Conservation (phyloP, 2,888 invertebrate genomes). For the Notodonta dromedarius region DNA sequence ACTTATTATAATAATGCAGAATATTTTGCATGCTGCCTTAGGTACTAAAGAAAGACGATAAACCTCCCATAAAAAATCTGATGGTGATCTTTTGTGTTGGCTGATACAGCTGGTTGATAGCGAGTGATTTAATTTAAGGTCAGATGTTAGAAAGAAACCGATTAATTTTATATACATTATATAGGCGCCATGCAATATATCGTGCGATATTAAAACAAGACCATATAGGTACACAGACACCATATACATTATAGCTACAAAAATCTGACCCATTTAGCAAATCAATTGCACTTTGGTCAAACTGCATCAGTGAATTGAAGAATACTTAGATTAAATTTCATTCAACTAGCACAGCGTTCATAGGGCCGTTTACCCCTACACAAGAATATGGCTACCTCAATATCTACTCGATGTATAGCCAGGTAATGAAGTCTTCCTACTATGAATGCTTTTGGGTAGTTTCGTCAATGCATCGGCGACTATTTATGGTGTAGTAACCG, state of each 20-base stretch:
- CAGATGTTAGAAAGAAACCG: too few species aligned
- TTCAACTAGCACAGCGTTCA: neutral
- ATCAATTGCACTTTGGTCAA: neutral
- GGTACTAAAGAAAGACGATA: too few species aligned
- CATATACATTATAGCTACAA: neutral
- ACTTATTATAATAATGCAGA: too few species aligned
- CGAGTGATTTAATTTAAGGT: too few species aligned
- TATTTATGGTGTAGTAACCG: conserved; percentile 54
- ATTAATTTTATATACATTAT: too few species aligned
- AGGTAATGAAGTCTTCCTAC: conserved; percentile 26
- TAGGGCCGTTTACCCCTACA: conserved; percentile 6
- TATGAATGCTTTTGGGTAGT: conserved; percentile 24
- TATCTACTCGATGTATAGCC: conserved; percentile 6
- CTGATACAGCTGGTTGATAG: too few species aligned
- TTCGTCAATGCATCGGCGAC: conserved; percentile 29
- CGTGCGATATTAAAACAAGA: too few species aligned
- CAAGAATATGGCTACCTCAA: neutral
- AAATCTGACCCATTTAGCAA: conserved; percentile 1
- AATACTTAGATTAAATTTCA: conserved; percentile 4
- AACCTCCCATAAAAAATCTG: too few species aligned
- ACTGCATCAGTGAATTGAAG: neutral
- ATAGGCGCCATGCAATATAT: too few species aligned
- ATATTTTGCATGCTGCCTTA: too few species aligned
- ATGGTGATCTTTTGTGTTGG: too few species aligned
- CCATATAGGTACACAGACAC: too few species aligned